Percentiles rank a stretch among this genome's conserved stretches.
These are phyloP conservation scores for Sorex fumeus DNA, from an alignment of 2,113 vertebrate genomes.

Conservation along the genomic window DNA sequence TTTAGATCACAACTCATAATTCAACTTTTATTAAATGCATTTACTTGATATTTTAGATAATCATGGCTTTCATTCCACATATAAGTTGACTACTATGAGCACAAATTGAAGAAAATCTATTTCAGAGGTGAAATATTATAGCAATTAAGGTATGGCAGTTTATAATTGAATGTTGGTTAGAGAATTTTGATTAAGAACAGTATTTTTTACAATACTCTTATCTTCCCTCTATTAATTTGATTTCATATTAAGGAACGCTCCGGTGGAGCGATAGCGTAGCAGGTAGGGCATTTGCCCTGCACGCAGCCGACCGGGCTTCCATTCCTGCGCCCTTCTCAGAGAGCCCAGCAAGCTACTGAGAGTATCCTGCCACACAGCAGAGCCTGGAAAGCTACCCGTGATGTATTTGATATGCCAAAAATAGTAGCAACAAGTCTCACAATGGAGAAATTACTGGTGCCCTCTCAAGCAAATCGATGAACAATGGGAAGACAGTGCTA, in stretches of 20 bases:
- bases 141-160: constrained; percentile 14
- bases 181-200: neutral
- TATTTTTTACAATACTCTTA: neutral
- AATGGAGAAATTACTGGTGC: too few relatives aligned
- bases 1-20: constrained; percentile 54
- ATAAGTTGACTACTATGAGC: neutral
- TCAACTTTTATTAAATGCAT: constrained; percentile 51
- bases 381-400: too few relatives aligned
- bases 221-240: constrained; percentile 1
- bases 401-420: too few relatives aligned
- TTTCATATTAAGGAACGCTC: constrained; percentile 39
- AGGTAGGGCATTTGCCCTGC: too few relatives aligned
- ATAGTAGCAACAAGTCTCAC: too few relatives aligned
- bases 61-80: constrained; percentile 36
- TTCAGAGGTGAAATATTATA: constrained; percentile 53
- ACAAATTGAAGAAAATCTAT: constrained; percentile 48
- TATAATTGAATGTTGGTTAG: neutral
- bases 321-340: too few relatives aligned
- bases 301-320: too few relatives aligned
- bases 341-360: too few relatives aligned
- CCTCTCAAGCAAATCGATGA: too few relatives aligned
- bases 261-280: too few relatives aligned
- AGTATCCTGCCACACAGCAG: too few relatives aligned
- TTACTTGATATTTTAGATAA: constrained; percentile 44
- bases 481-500: too few relatives aligned